Percentiles rank a stretch among this genome's conserved stretches.
Conservation (phyloP, 2,797 vertebrate species). For the Pogonophryne albipinna region DNA sequence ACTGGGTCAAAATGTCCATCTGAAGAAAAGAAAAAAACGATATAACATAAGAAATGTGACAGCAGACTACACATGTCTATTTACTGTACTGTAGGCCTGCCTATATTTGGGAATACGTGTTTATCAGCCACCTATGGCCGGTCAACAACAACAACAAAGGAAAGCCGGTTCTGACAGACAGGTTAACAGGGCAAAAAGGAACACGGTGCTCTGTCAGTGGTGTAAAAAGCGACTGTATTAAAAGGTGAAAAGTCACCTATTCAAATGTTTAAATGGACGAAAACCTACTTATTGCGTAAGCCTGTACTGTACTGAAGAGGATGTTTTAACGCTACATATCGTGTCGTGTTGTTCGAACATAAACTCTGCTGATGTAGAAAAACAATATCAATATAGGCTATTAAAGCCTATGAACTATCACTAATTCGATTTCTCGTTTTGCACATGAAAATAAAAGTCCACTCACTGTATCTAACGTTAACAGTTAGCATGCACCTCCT, state of each 20-base stretch:
- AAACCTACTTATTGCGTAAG: too few relatives aligned
- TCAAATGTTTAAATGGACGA: background rate
- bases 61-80: background rate
- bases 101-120: too few relatives aligned
- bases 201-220: too few relatives aligned
- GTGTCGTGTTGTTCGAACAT: background rate
- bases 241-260: background rate
- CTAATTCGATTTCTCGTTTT: background rate
- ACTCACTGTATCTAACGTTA: too few relatives aligned
- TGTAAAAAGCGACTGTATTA: too few relatives aligned
- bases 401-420: background rate
- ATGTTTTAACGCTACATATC: background rate
- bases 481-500: too few relatives aligned
- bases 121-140: background rate
- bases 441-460: too few relatives aligned
- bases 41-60: background rate
- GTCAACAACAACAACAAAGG: background rate
- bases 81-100: background rate
- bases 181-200: background rate
- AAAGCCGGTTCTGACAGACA: too few relatives aligned
- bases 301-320: too few relatives aligned
- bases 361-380: background rate
- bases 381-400: too few relatives aligned
- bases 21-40: constrained; percentile 5
- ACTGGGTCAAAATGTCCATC: constrained; percentile 56